phyloP scores from a whole-genome alignment of 1,140 invertebrate genomes.

The Agraylea sexmaculata region DNA sequence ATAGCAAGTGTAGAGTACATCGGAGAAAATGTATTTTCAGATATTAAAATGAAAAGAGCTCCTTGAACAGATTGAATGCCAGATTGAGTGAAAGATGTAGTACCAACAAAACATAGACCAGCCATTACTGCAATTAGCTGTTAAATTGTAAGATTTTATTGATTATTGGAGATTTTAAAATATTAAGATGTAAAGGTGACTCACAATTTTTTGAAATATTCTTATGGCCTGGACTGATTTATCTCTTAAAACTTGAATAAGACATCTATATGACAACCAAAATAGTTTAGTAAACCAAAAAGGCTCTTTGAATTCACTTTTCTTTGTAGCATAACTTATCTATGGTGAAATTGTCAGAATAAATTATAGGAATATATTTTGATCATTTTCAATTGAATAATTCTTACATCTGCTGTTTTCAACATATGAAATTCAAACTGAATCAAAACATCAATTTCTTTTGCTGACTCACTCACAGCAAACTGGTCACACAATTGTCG shows the following conservation, averaged over 20 bases:
- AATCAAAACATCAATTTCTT: conserved; percentile 58
- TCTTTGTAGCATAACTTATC: too few relatives aligned
- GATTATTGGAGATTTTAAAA: not conserved
- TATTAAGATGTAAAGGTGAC: conserved; percentile 19
- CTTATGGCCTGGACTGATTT: conserved; percentile 56
- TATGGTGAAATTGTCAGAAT: too few relatives aligned
- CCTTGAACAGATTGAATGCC: conserved; percentile 77
- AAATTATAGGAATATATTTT: conserved; percentile 15
- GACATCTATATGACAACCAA: conserved; percentile 56
- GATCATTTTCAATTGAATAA: conserved; percentile 26
- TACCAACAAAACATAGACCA: conserved; percentile 65
- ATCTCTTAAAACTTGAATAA: conserved; percentile 56
- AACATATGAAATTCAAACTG: conserved; percentile 54
- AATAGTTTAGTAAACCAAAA: conserved; percentile 52
- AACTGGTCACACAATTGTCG: conserved; percentile 67
- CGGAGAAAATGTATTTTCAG: conserved; percentile 76
- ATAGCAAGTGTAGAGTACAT: conserved; percentile 73
- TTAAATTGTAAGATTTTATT: conserved; percentile 17
- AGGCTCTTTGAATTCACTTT: conserved; percentile 35
- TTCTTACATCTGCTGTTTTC: conserved; percentile 31
- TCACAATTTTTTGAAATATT: conserved; percentile 68
- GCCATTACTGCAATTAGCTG: conserved; percentile 62
- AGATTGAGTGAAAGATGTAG: conserved; percentile 51
- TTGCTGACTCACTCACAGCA: conserved; percentile 59
- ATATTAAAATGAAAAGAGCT: conserved; percentile 68